These are phyloP conservation scores for Chrysolina oricalcia DNA, from an alignment of 2,888 invertebrate genomes.

Conservation along the genomic window DNA sequence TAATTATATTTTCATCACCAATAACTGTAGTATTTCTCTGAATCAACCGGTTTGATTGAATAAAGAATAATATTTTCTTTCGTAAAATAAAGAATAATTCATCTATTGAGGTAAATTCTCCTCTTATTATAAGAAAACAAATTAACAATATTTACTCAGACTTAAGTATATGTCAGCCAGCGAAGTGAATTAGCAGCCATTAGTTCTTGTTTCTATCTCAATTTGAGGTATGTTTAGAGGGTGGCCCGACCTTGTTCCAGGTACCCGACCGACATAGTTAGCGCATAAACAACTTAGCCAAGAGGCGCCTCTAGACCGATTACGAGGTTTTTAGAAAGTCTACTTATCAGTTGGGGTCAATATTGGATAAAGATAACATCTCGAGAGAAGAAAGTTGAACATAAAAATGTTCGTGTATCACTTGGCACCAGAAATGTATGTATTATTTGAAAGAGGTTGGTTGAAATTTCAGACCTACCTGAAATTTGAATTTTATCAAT, in stretches of 20 bases:
- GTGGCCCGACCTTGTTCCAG: slow-evolving; percentile 32
- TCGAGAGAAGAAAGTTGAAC: background rate
- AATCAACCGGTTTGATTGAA: too few relatives aligned
- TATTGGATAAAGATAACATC: slow-evolving; percentile 27
- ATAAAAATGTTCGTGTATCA: slow-evolving; percentile 1
- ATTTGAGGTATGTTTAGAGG: slow-evolving; percentile 12
- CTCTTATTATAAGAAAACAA: background rate
- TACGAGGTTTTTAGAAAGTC: slow-evolving; percentile 43
- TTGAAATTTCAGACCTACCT: too few relatives aligned
- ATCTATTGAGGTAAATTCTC: too few relatives aligned
- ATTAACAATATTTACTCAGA: background rate
- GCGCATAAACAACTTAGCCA: slow-evolving; percentile 48
- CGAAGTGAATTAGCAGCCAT: slow-evolving; percentile 4
- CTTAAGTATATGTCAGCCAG: slow-evolving; percentile 3
- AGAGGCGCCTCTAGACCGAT: slow-evolving; percentile 50
- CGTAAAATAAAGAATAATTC: too few relatives aligned
- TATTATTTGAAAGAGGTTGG: too few relatives aligned
- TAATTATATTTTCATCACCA: too few relatives aligned
- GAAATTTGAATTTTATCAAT: too few relatives aligned
- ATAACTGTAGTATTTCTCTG: too few relatives aligned
- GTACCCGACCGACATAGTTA: slow-evolving; percentile 41
- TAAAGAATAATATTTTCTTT: too few relatives aligned
- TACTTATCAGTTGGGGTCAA: slow-evolving; percentile 45
- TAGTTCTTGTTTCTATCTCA: slow-evolving; percentile 3
- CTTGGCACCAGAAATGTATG: too few relatives aligned